phyloP scores from a whole-genome alignment of 2,113 vertebrate species.

The Archilochus colubris region DNA sequence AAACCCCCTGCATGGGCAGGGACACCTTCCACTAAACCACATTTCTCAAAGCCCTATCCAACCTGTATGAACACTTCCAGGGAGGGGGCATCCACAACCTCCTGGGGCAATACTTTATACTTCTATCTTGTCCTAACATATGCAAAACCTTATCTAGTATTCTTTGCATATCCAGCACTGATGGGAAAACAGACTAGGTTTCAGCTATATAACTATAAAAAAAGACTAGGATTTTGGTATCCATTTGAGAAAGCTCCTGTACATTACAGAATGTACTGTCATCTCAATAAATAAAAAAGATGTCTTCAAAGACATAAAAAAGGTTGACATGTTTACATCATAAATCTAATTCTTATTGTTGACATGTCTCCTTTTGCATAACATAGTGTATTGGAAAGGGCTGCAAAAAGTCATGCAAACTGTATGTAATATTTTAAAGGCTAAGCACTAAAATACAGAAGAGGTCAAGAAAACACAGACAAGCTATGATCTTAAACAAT shows the following conservation, averaged over 20 bases:
- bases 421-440: not conserved
- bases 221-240: not conserved
- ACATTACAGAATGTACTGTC: not conserved
- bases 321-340: not conserved
- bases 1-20: too few relatives aligned
- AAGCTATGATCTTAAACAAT: not conserved
- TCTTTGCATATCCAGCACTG: not conserved
- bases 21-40: too few relatives aligned
- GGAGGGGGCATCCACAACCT: too few relatives aligned
- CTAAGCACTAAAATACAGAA: not conserved
- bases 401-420: not conserved
- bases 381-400: not conserved
- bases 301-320: not conserved
- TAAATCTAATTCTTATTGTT: not conserved
- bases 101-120: not conserved
- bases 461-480: not conserved
- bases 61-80: too few relatives aligned
- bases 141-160: not conserved
- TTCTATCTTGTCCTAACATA: not conserved
- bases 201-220: not conserved
- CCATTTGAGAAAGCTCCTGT: not conserved
- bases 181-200: not conserved
- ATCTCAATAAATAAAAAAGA: not conserved
- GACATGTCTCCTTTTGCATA: not conserved
- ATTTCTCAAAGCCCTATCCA: too few relatives aligned